A percentile compares a stretch with the other conserved stretches of the same genome.
Conservation (phyloP, 2,797 vertebrate genomes). For the Florisuga fusca region DNA sequence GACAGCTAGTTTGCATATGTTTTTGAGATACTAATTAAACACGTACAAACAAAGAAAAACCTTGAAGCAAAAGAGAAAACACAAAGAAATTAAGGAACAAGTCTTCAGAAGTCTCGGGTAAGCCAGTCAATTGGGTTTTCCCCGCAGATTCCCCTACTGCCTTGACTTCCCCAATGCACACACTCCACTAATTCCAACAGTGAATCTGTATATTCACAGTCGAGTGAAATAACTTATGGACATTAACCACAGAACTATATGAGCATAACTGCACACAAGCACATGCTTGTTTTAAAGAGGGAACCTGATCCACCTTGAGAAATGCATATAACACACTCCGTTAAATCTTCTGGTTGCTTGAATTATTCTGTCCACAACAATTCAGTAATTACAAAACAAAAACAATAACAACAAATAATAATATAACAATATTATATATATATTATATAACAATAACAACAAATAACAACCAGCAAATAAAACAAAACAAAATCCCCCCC, state of each 20-base stretch:
- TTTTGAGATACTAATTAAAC: conserved; percentile 68
- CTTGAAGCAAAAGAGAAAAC: conserved; percentile 62
- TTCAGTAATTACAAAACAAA: not conserved
- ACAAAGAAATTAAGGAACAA: conserved; percentile 71
- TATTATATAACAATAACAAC: not conserved
- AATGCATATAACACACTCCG: not conserved
- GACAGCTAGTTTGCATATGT: conserved; percentile 51
- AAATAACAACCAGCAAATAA: not conserved
- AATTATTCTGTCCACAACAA: not conserved
- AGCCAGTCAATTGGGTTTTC: conserved; percentile 64
- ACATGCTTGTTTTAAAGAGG: conserved; percentile 27
- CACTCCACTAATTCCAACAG: conserved; percentile 56
- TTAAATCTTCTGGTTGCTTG: not conserved
- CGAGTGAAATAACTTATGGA: not conserved
- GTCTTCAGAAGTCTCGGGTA: conserved; percentile 55
- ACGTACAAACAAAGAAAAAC: conserved; percentile 58
- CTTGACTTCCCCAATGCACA: conserved; percentile 63
- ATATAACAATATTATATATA: fast-evolving
- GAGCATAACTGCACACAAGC: conserved; percentile 36
- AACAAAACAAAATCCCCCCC: too few relatives aligned
- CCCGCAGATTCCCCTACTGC: conserved; percentile 60
- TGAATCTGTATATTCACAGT: conserved; percentile 2
- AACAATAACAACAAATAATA: not conserved
- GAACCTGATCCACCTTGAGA: conserved; percentile 7
- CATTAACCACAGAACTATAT: conserved; percentile 17